A percentile compares a stretch with the other conserved stretches of the same genome.
Evolutionary conservation across 2,888 invertebrate species (phyloP).

Genomic region (Muschampia plurimacula): DNA sequence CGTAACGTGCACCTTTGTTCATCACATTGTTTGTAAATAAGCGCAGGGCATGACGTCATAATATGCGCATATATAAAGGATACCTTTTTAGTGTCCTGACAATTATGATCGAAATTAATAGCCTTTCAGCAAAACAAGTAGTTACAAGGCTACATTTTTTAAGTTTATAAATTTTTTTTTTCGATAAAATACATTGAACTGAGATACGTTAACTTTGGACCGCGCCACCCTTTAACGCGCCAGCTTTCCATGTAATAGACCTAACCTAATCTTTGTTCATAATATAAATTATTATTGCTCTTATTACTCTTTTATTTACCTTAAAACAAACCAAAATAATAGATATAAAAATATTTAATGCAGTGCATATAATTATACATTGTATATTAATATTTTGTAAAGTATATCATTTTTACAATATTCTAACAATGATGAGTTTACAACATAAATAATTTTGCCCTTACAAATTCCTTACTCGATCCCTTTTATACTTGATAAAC

Average conservation of each 20-base stretch:
- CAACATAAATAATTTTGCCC: background rate
- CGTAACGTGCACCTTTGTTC: background rate
- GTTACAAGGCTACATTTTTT: too few species aligned
- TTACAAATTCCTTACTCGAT: constrained; percentile 67
- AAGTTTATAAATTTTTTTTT: too few species aligned
- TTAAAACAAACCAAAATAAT: background rate
- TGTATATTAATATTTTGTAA: background rate
- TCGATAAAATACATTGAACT: too few species aligned
- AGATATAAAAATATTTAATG: constrained; percentile 11
- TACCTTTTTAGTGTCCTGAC: too few species aligned
- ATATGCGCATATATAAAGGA: background rate
- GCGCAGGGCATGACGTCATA: too few species aligned
- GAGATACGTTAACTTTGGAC: too few species aligned
- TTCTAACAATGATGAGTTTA: background rate
- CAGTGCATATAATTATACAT: background rate
- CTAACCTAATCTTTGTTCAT: constrained; percentile 35
- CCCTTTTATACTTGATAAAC: constrained; percentile 89
- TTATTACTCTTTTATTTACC: background rate
- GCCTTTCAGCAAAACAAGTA: too few species aligned
- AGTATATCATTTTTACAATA: background rate
- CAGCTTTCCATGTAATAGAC: background rate
- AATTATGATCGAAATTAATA: too few species aligned
- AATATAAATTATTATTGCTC: constrained; percentile 30
- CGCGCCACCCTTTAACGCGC: too few species aligned
- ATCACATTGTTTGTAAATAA: background rate